phyloP scores from a whole-genome alignment of 2,888 invertebrate genomes.

The Clunio marinus region DNA sequence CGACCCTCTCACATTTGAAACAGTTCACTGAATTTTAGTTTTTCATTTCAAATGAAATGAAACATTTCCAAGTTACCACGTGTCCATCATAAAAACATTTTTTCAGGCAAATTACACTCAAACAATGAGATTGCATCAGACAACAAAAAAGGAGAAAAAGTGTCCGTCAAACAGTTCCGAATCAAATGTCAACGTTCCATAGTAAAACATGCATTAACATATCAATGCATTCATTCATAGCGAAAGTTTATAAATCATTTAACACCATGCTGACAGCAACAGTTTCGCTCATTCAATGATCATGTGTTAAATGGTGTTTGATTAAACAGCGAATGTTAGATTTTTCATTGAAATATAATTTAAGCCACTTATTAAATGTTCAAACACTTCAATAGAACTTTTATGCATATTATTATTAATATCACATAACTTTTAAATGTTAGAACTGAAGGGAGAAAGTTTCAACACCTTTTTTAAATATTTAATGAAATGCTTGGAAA shows the following conservation, averaged over 20 bases:
- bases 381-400: no score
- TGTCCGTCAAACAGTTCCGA: slow-evolving; percentile 19
- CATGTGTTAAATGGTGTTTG: slow-evolving; percentile 10
- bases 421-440: no score
- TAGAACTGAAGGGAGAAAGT: no score
- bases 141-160: background rate
- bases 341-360: no score
- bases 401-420: no score
- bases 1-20: background rate
- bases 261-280: background rate
- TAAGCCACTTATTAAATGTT: no score
- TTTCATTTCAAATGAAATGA: background rate
- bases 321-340: no score
- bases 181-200: no score
- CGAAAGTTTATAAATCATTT: slow-evolving; percentile 7
- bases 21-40: background rate
- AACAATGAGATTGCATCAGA: slow-evolving; percentile 21
- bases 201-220: background rate
- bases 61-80: slow-evolving; percentile 5
- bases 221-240: background rate
- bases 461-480: no score
- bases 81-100: slow-evolving; percentile 15
- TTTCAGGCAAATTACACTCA: slow-evolving; percentile 31
- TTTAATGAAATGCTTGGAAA: no score
- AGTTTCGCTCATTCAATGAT: background rate